These are phyloP conservation scores for Amblyteles armatorius DNA, from an alignment of 2,888 invertebrate species.

Conservation along the genomic window DNA sequence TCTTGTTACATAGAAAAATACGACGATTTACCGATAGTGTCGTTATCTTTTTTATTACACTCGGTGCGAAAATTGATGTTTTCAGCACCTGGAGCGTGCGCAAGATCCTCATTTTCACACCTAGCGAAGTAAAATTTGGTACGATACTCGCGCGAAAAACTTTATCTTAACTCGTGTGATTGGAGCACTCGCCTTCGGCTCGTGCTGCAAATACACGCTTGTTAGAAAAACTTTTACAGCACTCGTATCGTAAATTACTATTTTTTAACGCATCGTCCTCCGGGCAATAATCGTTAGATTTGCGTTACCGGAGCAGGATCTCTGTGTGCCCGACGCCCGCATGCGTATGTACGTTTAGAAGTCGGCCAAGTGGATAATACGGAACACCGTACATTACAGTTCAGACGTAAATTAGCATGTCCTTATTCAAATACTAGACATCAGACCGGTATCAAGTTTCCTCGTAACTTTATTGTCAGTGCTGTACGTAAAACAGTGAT, in stretches of 20 bases:
- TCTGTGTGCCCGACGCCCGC: not conserved
- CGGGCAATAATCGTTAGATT: not conserved
- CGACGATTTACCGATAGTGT: not conserved
- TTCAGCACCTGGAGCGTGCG: no score
- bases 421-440: slow-evolving; percentile 20
- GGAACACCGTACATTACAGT: slow-evolving; percentile 2
- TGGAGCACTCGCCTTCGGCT: no score
- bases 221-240: no score
- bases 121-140: no score
- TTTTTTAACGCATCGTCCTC: not conserved
- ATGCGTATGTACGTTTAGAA: not conserved
- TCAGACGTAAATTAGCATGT: slow-evolving; percentile 29
- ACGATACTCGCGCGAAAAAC: no score
- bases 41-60: not conserved
- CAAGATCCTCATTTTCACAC: no score
- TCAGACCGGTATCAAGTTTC: slow-evolving; percentile 1
- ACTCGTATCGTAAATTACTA: no score
- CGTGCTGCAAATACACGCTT: no score
- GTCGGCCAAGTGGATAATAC: slow-evolving; percentile 46
- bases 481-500: not conserved
- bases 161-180: no score
- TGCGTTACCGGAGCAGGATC: not conserved
- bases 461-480: slow-evolving; percentile 29
- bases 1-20: not conserved
- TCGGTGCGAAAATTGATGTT: no score